These are phyloP conservation scores for Dendrocincla tyrannina DNA, from an alignment of 2,797 vertebrate genomes.

Conservation along the genomic window DNA sequence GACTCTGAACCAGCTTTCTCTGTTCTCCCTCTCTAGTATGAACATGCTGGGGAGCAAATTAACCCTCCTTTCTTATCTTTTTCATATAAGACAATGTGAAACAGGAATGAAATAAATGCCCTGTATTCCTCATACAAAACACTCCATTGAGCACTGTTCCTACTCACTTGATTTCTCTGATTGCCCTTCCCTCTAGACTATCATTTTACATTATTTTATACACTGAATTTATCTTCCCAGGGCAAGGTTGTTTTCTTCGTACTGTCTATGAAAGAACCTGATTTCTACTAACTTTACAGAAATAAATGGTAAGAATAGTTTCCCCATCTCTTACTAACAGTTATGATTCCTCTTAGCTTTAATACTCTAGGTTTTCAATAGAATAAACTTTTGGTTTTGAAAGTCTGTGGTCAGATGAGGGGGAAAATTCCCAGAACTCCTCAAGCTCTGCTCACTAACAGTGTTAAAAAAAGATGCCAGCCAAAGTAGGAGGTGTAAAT, in stretches of 20 bases:
- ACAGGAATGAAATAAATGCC: slow-evolving; percentile 22
- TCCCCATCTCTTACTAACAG: not conserved
- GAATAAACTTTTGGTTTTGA: slow-evolving; percentile 4
- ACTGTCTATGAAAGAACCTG: not conserved
- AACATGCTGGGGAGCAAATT: not conserved
- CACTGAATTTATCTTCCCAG: slow-evolving; percentile 18
- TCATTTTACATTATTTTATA: slow-evolving; percentile 16
- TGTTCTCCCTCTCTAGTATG: not conserved
- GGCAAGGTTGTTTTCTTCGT: slow-evolving; percentile 20
- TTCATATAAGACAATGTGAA: not conserved
- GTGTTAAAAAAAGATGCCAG: slow-evolving; percentile 61
- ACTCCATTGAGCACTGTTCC: not conserved
- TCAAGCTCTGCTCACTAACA: slow-evolving; percentile 14
- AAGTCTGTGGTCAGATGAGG: slow-evolving; percentile 44
- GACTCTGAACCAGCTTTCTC: not conserved
- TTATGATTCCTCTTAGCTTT: not conserved
- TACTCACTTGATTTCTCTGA: slow-evolving; percentile 11
- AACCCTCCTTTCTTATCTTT: not conserved
- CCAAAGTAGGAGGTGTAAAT: slow-evolving; percentile 63
- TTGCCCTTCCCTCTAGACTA: not conserved
- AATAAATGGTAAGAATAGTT: slow-evolving; percentile 19
- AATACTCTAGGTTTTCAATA: not conserved
- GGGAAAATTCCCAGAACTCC: slow-evolving; percentile 47
- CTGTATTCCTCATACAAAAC: slow-evolving; percentile 3
- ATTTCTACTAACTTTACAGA: slow-evolving; percentile 10